Conservation (phyloP, 2,113 vertebrate genomes). For the Anoura caudifer region DNA sequence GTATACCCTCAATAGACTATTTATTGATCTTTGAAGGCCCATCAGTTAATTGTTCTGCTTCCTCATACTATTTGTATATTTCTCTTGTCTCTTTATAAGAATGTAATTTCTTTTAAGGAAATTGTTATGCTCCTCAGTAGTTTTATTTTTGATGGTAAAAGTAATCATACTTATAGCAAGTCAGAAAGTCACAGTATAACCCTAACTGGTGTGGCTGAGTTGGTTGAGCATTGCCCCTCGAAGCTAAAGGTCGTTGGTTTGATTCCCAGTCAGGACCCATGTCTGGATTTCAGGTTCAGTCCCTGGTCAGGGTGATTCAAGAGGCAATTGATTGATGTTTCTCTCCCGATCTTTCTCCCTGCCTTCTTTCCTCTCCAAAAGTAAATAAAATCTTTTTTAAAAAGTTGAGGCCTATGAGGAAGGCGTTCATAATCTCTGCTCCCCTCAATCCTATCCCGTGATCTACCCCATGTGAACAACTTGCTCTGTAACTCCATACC, state of each 20-base stretch:
- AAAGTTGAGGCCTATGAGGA: not conserved
- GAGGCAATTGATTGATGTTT: too few species aligned
- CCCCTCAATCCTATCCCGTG: not conserved
- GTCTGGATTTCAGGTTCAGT: too few species aligned
- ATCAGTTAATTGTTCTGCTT: not conserved
- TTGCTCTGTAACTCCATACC: not conserved
- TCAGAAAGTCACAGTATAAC: not conserved
- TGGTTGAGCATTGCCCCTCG: not conserved
- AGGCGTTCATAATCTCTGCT: not conserved
- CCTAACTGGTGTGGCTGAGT: not conserved
- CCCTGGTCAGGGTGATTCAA: too few species aligned
- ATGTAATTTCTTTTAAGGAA: not conserved
- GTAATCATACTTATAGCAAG: not conserved
- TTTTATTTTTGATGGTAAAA: slow-evolving; percentile 12
- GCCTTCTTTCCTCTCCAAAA: too few species aligned
- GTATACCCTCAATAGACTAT: not conserved
- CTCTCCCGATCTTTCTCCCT: too few species aligned
- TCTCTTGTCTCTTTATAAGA: not conserved
- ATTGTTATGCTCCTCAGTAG: not conserved
- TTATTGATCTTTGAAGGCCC: not conserved
- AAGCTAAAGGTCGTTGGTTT: too few species aligned
- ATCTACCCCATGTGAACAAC: not conserved
- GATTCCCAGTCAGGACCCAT: too few species aligned
- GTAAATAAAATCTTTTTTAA: not conserved
- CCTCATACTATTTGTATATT: not conserved